Evolutionary conservation across 2,797 vertebrate genomes (phyloP).

Genomic region (Echiichthys vipera): DNA sequence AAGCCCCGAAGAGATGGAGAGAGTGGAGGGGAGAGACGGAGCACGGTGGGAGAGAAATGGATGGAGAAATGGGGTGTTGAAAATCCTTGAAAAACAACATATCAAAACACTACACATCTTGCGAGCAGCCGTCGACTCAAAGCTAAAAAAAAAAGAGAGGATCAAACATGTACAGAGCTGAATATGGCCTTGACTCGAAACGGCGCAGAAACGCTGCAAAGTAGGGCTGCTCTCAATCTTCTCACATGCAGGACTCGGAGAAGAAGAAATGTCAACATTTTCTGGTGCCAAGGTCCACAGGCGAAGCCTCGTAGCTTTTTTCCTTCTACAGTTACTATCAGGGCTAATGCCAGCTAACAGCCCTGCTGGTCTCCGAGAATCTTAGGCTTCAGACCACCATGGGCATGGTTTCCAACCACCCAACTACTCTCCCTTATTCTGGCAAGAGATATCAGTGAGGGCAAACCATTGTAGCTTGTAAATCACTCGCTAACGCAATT

Average conservation of each 20-base stretch:
- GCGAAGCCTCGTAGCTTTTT: slow-evolving; percentile 41
- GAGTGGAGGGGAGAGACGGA: slow-evolving; percentile 15
- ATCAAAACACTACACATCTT: slow-evolving; percentile 60
- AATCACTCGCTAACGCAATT: slow-evolving; percentile 9
- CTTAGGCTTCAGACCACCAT: slow-evolving; percentile 38
- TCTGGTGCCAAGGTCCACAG: slow-evolving; percentile 56
- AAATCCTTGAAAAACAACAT: slow-evolving; percentile 56
- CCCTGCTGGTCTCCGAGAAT: slow-evolving; percentile 36
- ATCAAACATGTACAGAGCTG: slow-evolving; percentile 16
- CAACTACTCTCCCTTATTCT: slow-evolving; percentile 36
- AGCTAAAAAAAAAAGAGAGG: slow-evolving; percentile 24
- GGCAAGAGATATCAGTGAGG: slow-evolving; percentile 21
- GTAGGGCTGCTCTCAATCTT: slow-evolving; percentile 45
- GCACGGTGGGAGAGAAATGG: slow-evolving; percentile 20
- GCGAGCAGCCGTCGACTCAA: slow-evolving; percentile 38
- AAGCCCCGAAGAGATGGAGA: slow-evolving; percentile 41
- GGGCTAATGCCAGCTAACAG: slow-evolving; percentile 30
- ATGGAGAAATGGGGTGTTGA: slow-evolving; percentile 35
- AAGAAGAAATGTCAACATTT: slow-evolving; percentile 54
- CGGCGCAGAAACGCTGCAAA: slow-evolving; percentile 19
- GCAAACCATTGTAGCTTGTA: slow-evolving; percentile 21
- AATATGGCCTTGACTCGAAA: slow-evolving; percentile 43
- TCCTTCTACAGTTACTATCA: slow-evolving; percentile 42
- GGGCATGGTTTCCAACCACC: slow-evolving; percentile 25
- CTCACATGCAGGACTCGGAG: slow-evolving; percentile 43